Base-by-base conservation (phyloP, 2,888 invertebrate species). In the Biston betularia region DNA sequence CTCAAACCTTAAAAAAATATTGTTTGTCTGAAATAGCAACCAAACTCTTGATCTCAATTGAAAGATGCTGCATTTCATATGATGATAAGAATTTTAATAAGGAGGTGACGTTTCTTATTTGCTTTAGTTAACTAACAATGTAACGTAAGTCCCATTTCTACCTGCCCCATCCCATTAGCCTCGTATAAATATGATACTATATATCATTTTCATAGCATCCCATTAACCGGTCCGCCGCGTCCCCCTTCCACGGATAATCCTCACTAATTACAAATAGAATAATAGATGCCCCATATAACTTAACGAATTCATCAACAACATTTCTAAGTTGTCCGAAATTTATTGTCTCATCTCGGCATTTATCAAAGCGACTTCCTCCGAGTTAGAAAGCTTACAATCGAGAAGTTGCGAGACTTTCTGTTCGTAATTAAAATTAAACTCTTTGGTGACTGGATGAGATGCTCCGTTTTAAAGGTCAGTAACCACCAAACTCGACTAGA, bases 351-450 rank as follows among this genome's bases (percentile, higher is more conserved):
- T 56, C 63, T 70, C 61, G 72, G 76, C 77, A 72, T 75, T 73
- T 73, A 63, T 71, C 70, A 71, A 68, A 66, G 67, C 63, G 69
- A 70, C 72, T 73, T 71, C 61, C 59, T 38, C 15, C 49, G 66
- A 70, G 67, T 70, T 68, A 63, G 60, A 65, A 60, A 58, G 62
- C 68, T 68, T 66, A 72, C 73, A 74, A 73, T 75, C 69, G 70
- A 68, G 67, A 77, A 80, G 77, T 78, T 80, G 52, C n/a, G 69
- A 63, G 68, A 75, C 75, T 81, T 78, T 69, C 75, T 68, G 75
- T 77, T 68, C 63, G 73, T 80, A 77, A 80, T 79, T 79, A 81
- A 78, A 80, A 76, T 79, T 75, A 76, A 80, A 79, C 74, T 79
- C 73, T 73, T 69, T 69, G 70, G 72, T 70, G 76, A 69, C 64